A percentile compares a stretch with the other conserved stretches of the same genome.
These are phyloP conservation scores for Perdita meconis DNA, from an alignment of 2,888 invertebrate genomes.

Conservation along the genomic window DNA sequence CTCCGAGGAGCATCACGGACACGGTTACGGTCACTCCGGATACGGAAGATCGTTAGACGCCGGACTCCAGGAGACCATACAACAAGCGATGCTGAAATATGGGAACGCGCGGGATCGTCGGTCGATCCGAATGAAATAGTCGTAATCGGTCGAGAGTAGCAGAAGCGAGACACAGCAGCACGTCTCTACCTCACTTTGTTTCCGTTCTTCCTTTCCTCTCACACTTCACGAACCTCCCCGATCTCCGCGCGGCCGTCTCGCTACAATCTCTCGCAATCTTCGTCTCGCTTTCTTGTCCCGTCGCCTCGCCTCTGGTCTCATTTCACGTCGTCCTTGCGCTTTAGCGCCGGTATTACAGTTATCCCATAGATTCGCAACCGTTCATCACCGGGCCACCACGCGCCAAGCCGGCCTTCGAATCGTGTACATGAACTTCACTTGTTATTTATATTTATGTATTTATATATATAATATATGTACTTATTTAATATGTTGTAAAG, in stretches of 20 bases:
- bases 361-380: conserved; percentile 60
- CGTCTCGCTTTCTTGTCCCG: conserved; percentile 44
- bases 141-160: background rate
- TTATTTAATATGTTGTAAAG: conserved; percentile 67
- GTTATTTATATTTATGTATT: conserved; percentile 50
- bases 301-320: conserved; percentile 38
- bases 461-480: conserved; percentile 34
- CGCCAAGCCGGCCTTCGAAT: conserved; percentile 31
- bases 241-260: conserved; percentile 17
- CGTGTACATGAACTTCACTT: conserved; percentile 60
- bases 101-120: conserved; percentile 81
- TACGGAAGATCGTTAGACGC: conserved; percentile 86
- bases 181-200: conserved; percentile 68
- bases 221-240: conserved; percentile 25
- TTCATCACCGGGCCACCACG: conserved; percentile 57
- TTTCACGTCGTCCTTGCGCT: conserved; percentile 34
- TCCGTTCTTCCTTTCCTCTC: conserved; percentile 21
- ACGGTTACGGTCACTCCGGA: conserved; percentile 85
- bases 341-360: conserved; percentile 47
- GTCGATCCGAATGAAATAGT: conserved; percentile 71
- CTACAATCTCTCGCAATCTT: conserved; percentile 28
- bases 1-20: conserved; percentile 88
- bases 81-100: conserved; percentile 82
- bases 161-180: conserved; percentile 60
- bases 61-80: conserved; percentile 74